phyloP scores from a whole-genome alignment of 2,113 vertebrate species.

The Syngnathoides biaculeatus region DNA sequence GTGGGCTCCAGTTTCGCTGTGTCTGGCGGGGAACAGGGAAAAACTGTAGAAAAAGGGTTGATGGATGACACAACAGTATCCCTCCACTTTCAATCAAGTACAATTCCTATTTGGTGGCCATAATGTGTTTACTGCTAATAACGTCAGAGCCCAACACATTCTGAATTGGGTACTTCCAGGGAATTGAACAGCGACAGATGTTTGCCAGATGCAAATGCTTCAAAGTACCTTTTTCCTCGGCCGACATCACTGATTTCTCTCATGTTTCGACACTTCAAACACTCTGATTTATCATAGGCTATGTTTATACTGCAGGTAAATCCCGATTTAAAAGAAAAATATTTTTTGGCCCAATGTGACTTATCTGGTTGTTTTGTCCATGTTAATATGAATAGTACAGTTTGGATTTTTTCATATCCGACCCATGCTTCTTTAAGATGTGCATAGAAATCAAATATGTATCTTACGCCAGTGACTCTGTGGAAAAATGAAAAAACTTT shows the following conservation, averaged over 20 bases:
- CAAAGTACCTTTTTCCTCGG: constrained; percentile 3
- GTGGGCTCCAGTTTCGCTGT: too few relatives aligned
- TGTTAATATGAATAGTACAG: too few relatives aligned
- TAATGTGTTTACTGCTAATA: constrained; percentile 37
- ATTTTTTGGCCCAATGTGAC: too few relatives aligned
- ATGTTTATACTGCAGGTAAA: too few relatives aligned
- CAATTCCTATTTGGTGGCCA: constrained; percentile 23
- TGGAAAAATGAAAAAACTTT: too few relatives aligned
- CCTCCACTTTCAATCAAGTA: not conserved
- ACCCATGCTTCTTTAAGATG: too few relatives aligned
- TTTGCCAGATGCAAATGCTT: constrained; percentile 18
- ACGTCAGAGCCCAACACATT: constrained; percentile 13
- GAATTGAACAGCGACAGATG: not conserved
- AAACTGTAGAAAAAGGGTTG: not conserved
- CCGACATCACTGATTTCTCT: constrained; percentile 22
- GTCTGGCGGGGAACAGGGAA: not conserved
- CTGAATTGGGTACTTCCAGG: constrained; percentile 11
- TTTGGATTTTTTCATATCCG: too few relatives aligned
- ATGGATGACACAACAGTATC: not conserved
- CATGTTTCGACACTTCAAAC: constrained; percentile 17
- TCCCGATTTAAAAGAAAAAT: too few relatives aligned
- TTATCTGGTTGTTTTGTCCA: too few relatives aligned
- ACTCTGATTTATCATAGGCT: not conserved
- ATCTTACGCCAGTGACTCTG: too few relatives aligned
- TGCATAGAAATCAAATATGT: too few relatives aligned